Conservation (phyloP, 2,797 vertebrate species). For the Smutsia temminckii region DNA sequence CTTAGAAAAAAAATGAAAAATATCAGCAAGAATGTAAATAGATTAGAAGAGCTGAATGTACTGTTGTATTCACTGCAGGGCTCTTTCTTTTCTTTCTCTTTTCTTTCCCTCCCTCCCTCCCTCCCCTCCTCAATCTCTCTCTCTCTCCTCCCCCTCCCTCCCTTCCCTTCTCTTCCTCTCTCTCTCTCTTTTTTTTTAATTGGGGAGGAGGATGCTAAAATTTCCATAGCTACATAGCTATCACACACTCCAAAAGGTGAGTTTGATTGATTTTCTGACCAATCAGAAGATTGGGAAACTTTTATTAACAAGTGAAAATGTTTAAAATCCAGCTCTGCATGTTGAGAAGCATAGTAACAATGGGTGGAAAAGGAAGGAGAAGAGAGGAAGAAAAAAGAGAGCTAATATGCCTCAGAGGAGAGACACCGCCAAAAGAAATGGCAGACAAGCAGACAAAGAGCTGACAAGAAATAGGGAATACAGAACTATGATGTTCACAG, state of each 20-base stretch:
- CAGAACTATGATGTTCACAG: background rate
- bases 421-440: background rate
- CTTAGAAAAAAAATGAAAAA: slow-evolving; percentile 10
- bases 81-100: no score
- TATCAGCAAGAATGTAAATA: background rate
- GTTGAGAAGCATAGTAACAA: background rate
- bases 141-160: accelerated
- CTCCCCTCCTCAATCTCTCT: accelerated
- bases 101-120: accelerated
- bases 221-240: background rate
- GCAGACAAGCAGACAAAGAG: background rate
- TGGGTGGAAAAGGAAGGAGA: background rate
- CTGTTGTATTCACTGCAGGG: background rate
- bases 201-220: background rate
- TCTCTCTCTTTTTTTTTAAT: background rate
- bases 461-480: background rate
- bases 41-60: background rate
- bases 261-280: background rate
- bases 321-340: background rate
- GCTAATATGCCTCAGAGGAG: background rate
- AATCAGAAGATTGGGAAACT: background rate
- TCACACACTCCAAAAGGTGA: background rate
- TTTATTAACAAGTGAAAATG: background rate
- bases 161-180: accelerated
- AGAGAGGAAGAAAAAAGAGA: background rate